Base-by-base conservation (phyloP, 2,113 vertebrate genomes). In the Turnix velox region DNA sequence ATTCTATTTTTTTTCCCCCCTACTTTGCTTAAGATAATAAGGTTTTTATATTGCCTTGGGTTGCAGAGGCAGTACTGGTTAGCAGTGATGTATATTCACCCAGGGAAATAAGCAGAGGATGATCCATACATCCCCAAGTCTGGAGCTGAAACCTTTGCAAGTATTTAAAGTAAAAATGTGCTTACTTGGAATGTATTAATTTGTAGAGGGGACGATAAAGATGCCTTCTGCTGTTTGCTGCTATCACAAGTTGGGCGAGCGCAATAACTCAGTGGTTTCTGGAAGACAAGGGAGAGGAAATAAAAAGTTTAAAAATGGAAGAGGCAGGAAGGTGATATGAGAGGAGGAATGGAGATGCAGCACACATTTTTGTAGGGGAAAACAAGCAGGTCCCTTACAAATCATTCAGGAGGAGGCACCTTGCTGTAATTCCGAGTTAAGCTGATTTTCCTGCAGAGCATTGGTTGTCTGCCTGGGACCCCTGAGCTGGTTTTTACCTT, bases 121-220 rank as follows among this genome's bases (percentile, higher is more conserved):
- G 91, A 94, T 94, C 87, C 89, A 87, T 96, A 92, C 92, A 96
- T 96, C 92, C 92, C 74, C 10, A 86, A 88, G 83, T 88, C 69
- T 68, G 80, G 74, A 84, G 71, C 73, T 92, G 86, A 94, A 82
- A 59, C 85, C 90, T 86, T 85, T 87, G 82, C 84, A 93, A 92
- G 82, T 62, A 42, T 84, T 68, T 86, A 51, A 92, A 81, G 91
- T 49, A 72, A 90, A 90, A 93, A 95, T 89, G 86, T 87, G 77
- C 80, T 94, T 95, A 78, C 59, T 79, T 91, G 78, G 87, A 75
- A 90, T 85, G 86, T 94, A 89, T 87, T 96, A 87, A 96, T 96
- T 97, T 93, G 87, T 85, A 52, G 75, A 52, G 35, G 61, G 78
- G 86, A 80, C 58, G 88, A 96, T 94, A 95, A 95, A 95, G 94